Evolutionary conservation across 2,113 vertebrate species (phyloP).

Genomic region (Fukomys damarensis): DNA sequence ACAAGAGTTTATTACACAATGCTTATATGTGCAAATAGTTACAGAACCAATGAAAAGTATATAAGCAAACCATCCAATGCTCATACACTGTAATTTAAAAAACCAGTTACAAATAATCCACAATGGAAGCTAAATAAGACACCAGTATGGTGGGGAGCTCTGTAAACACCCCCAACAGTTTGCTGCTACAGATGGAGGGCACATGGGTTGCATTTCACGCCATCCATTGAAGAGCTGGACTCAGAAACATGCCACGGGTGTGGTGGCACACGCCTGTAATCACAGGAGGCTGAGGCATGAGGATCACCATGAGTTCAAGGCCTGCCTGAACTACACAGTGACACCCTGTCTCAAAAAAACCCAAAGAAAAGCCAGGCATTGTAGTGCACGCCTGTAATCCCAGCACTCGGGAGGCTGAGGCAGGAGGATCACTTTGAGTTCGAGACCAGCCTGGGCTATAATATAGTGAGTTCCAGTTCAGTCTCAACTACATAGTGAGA

Average conservation of each 20-base stretch:
- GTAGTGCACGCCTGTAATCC: too few species aligned
- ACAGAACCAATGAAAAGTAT: not conserved
- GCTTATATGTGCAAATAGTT: not conserved
- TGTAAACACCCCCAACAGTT: not conserved
- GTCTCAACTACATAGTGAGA: not conserved
- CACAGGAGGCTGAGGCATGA: not conserved
- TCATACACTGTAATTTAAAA: slow-evolving; percentile 17
- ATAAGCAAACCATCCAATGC: not conserved
- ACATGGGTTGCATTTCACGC: not conserved
- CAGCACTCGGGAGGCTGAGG: too few species aligned
- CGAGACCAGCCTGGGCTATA: too few species aligned
- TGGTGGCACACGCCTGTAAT: not conserved
- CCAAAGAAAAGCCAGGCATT: too few species aligned
- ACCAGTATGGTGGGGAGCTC: not conserved
- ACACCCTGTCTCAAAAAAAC: not conserved
- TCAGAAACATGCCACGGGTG: not conserved
- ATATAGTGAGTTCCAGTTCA: not conserved
- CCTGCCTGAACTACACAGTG: not conserved
- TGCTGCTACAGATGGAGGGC: not conserved
- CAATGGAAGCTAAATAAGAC: not conserved
- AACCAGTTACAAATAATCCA: not conserved
- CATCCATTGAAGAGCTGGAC: not conserved
- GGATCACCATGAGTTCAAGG: not conserved
- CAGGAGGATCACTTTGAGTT: too few species aligned
- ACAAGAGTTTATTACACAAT: not conserved